Conservation (phyloP, 2,888 invertebrate species). For the Odontomyia ornata region DNA sequence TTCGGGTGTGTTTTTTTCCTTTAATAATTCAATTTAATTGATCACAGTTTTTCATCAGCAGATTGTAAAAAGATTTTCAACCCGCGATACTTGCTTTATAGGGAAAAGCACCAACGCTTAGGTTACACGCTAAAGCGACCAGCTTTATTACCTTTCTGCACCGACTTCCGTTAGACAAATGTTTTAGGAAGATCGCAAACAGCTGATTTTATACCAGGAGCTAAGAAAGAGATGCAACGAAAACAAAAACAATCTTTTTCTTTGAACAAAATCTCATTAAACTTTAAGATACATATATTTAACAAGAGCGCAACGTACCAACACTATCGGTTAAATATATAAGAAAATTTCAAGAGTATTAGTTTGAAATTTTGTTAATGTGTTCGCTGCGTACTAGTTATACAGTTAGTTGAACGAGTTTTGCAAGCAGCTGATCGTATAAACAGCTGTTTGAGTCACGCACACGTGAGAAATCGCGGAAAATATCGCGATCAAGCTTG, state of each 20-base stretch:
- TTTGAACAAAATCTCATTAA: neutral
- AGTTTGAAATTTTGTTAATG: conserved; percentile 1
- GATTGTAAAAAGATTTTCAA: neutral
- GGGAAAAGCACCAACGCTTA: conserved; percentile 17
- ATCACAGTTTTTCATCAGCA: too few relatives aligned
- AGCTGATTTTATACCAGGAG: conserved; percentile 64
- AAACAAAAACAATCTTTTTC: conserved; percentile 51
- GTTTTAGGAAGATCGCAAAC: conserved; percentile 60
- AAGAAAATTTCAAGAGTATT: neutral
- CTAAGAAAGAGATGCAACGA: conserved; percentile 54
- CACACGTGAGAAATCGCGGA: conserved; percentile 30
- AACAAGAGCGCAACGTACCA: neutral
- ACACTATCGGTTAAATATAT: conserved; percentile 1
- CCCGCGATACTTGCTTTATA: neutral
- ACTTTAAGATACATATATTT: neutral
- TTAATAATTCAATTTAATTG: too few relatives aligned
- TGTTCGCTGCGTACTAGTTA: neutral
- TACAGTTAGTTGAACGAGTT: conserved; percentile 18
- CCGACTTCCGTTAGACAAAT: conserved; percentile 61
- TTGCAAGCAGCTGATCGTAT: conserved; percentile 20
- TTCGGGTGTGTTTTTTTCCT: neutral
- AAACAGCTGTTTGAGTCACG: conserved; percentile 31
- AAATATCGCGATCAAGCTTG: conserved; percentile 23
- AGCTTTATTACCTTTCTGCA: conserved; percentile 34
- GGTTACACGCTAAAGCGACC: conserved; percentile 3